These are phyloP conservation scores for Mesitornis unicolor DNA, from an alignment of 2,113 vertebrate species.

Conservation along the genomic window DNA sequence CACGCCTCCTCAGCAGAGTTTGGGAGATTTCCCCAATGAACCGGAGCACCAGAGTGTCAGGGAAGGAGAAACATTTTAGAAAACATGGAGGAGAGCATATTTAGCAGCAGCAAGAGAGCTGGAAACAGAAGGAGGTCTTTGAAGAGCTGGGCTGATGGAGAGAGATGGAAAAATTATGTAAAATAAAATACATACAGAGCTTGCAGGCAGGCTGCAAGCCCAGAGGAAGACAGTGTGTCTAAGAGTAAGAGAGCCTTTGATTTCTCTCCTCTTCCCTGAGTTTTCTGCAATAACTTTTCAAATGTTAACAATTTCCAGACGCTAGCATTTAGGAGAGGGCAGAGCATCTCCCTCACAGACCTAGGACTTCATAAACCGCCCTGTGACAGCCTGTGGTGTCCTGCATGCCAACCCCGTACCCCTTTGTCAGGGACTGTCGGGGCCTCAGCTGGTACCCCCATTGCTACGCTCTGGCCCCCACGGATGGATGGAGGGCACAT, in stretches of 20 bases:
- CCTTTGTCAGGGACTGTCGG: accelerated
- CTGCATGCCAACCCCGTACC: neutral
- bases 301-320: neutral
- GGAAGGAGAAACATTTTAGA: neutral
- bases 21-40: neutral
- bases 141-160: slow-evolving; percentile 27
- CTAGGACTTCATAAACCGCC: neutral
- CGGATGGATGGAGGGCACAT: accelerated
- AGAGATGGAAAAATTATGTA: slow-evolving; percentile 34
- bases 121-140: slow-evolving; percentile 38
- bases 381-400: accelerated
- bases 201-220: neutral
- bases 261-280: neutral
- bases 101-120: slow-evolving; percentile 5
- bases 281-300: neutral
- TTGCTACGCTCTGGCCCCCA: accelerated
- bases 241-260: neutral
- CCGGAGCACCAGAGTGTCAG: neutral
- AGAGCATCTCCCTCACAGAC: neutral
- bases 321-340: neutral
- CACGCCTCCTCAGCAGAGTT: neutral
- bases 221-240: neutral
- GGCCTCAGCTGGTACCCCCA: accelerated
- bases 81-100: neutral
- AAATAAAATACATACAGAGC: neutral